Evolutionary conservation across 2,888 invertebrate genomes (phyloP).

Genomic region (Mythimna lalbum): DNA sequence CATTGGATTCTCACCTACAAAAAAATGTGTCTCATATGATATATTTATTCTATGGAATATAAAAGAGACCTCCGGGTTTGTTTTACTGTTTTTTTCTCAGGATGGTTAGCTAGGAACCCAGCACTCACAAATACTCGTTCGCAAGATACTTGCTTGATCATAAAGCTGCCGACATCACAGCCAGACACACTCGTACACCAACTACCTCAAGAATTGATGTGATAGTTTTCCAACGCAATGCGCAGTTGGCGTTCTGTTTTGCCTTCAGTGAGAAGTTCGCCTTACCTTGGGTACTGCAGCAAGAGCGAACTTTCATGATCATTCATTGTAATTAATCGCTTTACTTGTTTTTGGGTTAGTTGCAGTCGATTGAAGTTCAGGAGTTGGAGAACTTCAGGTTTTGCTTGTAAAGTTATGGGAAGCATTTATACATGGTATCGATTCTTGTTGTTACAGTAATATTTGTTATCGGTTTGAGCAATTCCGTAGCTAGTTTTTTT

Average conservation of each 20-base stretch:
- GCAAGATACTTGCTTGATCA: background rate
- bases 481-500: too few species aligned
- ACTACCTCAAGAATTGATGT: background rate
- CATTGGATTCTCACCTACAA: too few species aligned
- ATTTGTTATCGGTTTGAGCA: too few species aligned
- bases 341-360: constrained; percentile 28
- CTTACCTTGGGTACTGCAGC: constrained; percentile 9
- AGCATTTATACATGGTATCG: background rate
- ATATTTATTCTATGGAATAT: too few species aligned
- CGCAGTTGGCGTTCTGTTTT: background rate
- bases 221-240: background rate
- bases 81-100: too few species aligned
- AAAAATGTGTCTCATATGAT: too few species aligned
- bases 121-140: background rate
- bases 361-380: constrained; percentile 22
- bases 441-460: too few species aligned
- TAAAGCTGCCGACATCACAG: background rate
- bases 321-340: constrained; percentile 45
- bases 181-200: background rate
- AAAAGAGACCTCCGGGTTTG: too few species aligned
- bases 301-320: constrained; percentile 24
- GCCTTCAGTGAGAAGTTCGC: background rate
- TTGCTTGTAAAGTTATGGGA: constrained; percentile 12
- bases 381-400: constrained; percentile 9
- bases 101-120: too few species aligned